Conservation (phyloP, 2,113 vertebrate genomes). For the Hemicordylus capensis region DNA sequence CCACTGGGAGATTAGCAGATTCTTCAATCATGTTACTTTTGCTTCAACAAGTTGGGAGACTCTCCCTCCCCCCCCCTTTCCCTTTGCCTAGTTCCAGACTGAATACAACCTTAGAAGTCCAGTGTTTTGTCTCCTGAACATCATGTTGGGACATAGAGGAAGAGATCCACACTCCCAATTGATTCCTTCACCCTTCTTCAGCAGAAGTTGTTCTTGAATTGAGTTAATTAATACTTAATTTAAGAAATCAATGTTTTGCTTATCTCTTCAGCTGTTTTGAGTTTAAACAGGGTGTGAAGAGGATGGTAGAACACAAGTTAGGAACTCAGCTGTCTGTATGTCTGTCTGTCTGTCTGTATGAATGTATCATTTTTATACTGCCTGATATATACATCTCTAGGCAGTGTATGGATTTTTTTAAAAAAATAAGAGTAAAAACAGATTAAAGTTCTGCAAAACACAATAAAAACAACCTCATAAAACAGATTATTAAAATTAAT, state of each 20-base stretch:
- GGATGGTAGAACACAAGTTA: slow-evolving; percentile 99
- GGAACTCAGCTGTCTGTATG: no score
- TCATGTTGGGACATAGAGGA: background rate
- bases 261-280: slow-evolving; percentile 96
- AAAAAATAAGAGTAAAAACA: no score
- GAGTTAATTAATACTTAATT: slow-evolving; percentile 89
- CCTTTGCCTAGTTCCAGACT: background rate
- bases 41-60: background rate
- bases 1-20: background rate
- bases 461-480: no score
- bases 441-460: no score
- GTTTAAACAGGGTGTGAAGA: slow-evolving; percentile 94
- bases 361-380: no score
- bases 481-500: no score
- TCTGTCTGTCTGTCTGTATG: no score
- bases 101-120: background rate
- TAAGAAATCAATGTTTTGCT: slow-evolving; percentile 97
- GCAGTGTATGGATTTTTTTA: no score
- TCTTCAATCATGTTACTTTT: background rate
- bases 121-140: background rate
- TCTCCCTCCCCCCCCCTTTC: background rate
- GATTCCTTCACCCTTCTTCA: background rate
- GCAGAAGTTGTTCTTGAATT: background rate
- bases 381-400: no score
- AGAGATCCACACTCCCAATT: background rate